Evolutionary conservation across 2,888 invertebrate genomes (phyloP), one percentile per base, ranked within the genome.

Genomic region (Eupithecia insigniata): DNA sequence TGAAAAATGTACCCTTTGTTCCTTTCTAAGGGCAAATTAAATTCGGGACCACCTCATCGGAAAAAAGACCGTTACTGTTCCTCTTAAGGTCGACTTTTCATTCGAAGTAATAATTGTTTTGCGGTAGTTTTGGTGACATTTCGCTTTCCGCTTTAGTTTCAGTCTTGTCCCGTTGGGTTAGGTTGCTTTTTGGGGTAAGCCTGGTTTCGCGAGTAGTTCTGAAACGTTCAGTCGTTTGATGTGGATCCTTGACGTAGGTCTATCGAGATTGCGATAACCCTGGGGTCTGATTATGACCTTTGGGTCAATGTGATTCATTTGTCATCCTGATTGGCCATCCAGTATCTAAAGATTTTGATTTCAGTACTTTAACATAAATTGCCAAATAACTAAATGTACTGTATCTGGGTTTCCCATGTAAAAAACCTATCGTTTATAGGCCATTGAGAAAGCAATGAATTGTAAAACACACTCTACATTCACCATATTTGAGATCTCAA

Each of bases 231-330:
- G 67, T 32, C 67, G 70, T 74, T 76, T 74, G 73, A 75, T 74
- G 69, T 67, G 71, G 71, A 71, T 67, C 72, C 43, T 60, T 76
- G 75, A 78, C 76, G 75, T 74, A 78, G 76, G 78, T 76, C 71
- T 66, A 39, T 71, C 64, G 64, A 64, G 65, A 75, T 76, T 71
- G 70, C 66, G 78, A 76, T 78, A 70, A 74, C 78, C 76, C 71
- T 69, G 62, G 74, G 76, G 72, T 65, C 51, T 66, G 74, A 74
- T 36, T 76, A 66, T 72, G 75, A 74, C 73, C 78, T 74, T 65
- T 67, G 71, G 66, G 74, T 72, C 68, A 68, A 55, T 66, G 70
- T 34, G 51, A 32, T 67, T 75, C 70, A 68, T 76, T 73, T 64
- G 69, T 76, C 73, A 72, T 71, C 55, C 34, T 66, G 46, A 36